phyloP scores from a whole-genome alignment of 1,140 invertebrate species.

The Teleopsis dalmanni region DNA sequence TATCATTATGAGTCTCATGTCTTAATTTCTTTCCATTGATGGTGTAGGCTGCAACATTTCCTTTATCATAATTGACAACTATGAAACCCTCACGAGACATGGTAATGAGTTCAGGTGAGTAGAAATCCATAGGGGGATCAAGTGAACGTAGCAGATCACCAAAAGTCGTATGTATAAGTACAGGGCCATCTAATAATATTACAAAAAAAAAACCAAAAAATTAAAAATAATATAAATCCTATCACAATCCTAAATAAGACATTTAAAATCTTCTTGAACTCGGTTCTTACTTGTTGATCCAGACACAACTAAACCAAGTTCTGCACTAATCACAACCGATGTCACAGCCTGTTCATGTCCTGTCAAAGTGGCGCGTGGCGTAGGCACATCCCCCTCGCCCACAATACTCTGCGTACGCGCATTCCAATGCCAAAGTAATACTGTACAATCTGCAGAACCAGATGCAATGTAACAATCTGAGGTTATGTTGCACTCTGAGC shows the following conservation, averaged over 20 bases:
- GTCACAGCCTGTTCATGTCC: conserved; percentile 94
- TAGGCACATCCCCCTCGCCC: conserved; percentile 89
- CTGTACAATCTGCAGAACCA: conserved; percentile 95
- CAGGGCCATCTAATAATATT: conserved; percentile 73
- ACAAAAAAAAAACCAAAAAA: conserved; percentile 10
- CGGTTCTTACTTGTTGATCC: conserved; percentile 66
- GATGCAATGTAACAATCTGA: conserved; percentile 98
- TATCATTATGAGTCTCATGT: conserved; percentile 87
- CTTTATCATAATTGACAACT: conserved; percentile 85
- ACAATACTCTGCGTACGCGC: conserved; percentile 92
- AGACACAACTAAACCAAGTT: conserved; percentile 95
- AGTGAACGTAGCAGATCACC: conserved; percentile 91
- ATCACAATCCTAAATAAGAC: neutral
- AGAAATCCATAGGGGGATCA: conserved; percentile 69
- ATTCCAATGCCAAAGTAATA: conserved; percentile 98
- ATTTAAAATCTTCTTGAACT: neutral
- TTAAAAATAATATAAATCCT: neutral
- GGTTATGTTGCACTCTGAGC: conserved; percentile 96
- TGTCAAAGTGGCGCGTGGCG: conserved; percentile 90
- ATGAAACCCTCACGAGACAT: conserved; percentile 95
- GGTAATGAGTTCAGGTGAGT: conserved; percentile 83
- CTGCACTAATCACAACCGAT: conserved; percentile 92
- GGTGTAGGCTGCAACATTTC: conserved; percentile 86
- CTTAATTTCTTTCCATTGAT: conserved; percentile 83
- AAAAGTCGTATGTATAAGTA: conserved; percentile 95